Base-by-base conservation (phyloP, 1,140 invertebrate genomes). In the Reticulitermes speratus region DNA sequence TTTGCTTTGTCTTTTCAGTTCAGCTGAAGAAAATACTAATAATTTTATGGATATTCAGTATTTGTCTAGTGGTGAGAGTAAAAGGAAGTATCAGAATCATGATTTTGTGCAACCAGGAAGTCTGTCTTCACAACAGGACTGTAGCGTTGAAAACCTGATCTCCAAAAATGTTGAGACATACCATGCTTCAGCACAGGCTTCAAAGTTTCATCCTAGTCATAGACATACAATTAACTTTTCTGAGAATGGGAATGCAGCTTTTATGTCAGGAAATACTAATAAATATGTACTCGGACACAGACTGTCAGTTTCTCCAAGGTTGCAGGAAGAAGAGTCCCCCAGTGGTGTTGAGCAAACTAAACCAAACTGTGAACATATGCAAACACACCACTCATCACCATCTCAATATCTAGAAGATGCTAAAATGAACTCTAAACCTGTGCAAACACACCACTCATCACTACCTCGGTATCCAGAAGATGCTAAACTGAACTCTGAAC, bases 81-180 rank as follows among this genome's bases (percentile, higher is more conserved):
- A n/a, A 85, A 85, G 84, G 59, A 85, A 59, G n/a, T 85, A 85
- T 55, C 11, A 19, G 45, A 44, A 19, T 48, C 82, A 83, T 25
- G 82, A 83, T 23, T 83, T 83, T 83, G 8, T 38, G 30, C 25
- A 11, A 21, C n/a, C 21, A 75, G 65, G 11, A 75, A 75, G 65
- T 75, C n/a, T 30, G 7, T 75, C n/a, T 32, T 83, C 82, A 44
- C 30, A 83, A 8, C 16, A 48, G 44, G 32, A 12, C 1, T 9
- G 38, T 21, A 83, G 38, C n/a, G n/a, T 83, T 25, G 82, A 83
- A 25, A 38, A 83, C 21, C 44, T 83, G 16, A 83, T 83, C 9
- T 45, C 82, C 9, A 44, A 44, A 83, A 83, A 83, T 83, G 19
- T 83, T 83, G 82, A 83, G 23, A 44, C 21, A 2, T n/a, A 44